Base-by-base conservation (phyloP, 2,113 vertebrate genomes). In the Notothenia rossii region DNA sequence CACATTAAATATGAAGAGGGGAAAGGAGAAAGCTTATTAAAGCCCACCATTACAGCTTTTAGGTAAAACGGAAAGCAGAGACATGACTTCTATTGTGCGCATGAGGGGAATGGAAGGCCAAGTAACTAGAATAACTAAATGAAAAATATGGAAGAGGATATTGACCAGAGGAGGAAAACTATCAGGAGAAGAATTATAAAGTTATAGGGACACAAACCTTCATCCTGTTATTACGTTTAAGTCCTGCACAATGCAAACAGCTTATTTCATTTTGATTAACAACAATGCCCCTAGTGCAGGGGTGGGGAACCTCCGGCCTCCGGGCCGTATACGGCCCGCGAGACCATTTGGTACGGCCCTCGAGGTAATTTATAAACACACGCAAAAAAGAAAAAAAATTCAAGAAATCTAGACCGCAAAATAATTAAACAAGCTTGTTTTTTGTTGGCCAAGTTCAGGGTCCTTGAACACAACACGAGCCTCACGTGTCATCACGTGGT, bases 221-320 rank as follows among this genome's bases (percentile, higher is more conserved):
- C 60, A 78, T 83, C 70, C 45, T 1, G 12, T 3, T 56, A 80
- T 81, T 49, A 60, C 63, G 66, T 20, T 10, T 4, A 14, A 65
- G 60, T 79, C 60, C 50, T 49, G 50, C 43, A 60, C 60, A 75
- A 62, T 40, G 3, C 65, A 73, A 70, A 76, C 58, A 36, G 48
- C 14, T 73, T 59, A 81, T 76, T 88, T 81, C 36, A 89, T 83
- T 83, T 78, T 29, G 59, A 82, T 87, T 70, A 72, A 10, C 49
- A 81, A 78, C 72, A 83, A 84, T 67, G 29, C 53, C 45, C 54
- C 48, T 40, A n/a, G n/a, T n/a, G 22, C 22, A 22, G 22, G 22
- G 22, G 22, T 22, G 22, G 22, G 22, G 22, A 22, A 22, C 22
- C 22, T 22, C 22, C 22, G 22, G 22, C 22, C 22, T 22, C 22